Conservation (phyloP, 2,797 vertebrate species). For the Protosalanx chinensis region DNA sequence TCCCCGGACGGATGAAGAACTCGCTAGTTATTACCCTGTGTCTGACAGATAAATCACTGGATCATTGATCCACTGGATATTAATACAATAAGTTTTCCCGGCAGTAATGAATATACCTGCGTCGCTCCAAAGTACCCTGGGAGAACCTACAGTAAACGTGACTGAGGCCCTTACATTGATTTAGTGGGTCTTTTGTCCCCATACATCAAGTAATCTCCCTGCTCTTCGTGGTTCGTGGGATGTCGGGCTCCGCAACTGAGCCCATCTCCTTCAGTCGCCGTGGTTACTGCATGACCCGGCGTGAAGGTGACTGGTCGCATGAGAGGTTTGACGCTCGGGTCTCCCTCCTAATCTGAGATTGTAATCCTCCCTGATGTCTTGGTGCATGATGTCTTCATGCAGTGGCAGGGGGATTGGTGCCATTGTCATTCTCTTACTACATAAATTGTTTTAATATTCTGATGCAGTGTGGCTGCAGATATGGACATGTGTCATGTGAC, state of each 20-base stretch:
- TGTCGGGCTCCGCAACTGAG: no score
- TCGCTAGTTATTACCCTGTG: background rate
- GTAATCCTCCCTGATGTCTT: no score
- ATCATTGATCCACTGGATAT: constrained; percentile 8
- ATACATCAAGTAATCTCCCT: constrained; percentile 20
- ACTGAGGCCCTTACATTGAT: constrained; percentile 37
- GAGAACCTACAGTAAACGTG: constrained; percentile 12
- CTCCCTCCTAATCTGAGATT: no score
- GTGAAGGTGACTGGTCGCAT: constrained; percentile 18
- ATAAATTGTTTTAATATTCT: no score
- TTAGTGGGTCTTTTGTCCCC: constrained; percentile 32
- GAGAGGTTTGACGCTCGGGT: no score
- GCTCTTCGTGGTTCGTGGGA: constrained; percentile 3
- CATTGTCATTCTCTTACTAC: no score
- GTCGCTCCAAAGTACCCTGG: constrained; percentile 9
- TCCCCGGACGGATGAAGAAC: background rate
- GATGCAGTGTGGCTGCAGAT: background rate
- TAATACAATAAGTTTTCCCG: constrained; percentile 20
- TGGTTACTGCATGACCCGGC: constrained; percentile 22
- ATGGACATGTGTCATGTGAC: background rate
- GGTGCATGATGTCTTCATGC: no score
- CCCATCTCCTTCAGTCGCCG: constrained; percentile 23
- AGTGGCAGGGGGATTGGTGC: background rate
- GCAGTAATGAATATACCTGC: background rate
- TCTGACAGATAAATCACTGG: constrained; percentile 10